Evolutionary conservation across 35 echinoderm and acorn worm species (phyloP), one percentile per base, ranked within the genome.

Genomic region (Lytechinus pictus): DNA sequence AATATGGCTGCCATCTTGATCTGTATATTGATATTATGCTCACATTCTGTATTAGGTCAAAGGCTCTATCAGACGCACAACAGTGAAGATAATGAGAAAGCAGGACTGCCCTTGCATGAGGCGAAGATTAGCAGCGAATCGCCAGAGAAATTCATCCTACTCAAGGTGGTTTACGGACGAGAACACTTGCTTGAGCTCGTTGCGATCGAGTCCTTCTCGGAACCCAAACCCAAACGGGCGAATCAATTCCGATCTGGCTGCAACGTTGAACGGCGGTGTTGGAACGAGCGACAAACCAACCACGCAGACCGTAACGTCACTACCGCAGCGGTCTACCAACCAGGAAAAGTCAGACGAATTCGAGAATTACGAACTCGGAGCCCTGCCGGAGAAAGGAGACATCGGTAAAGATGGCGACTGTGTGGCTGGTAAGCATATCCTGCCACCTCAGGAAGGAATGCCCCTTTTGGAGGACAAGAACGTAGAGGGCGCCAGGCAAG

Each of bases 61-160:
- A 57, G 52, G 53, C 52, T 54, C 92, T 27, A 54, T 93, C 92
- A 93, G 55, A 57, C 92, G 92, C 21, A 93, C 92, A 3, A 54
- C 54, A 27, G 54, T 93, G 54, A 93, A 93, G 57, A 57, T 93
- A 33, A 93, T 93, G 92, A 33, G 92, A 57, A 93, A 93, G n/a
- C 92, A 93, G n/a, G 92, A 93, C 92, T 93, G 92, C 53, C 92
- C 92, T 5, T 93, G 92, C 55, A 93, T 93, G 92, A 93, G 92
- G n/a, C 16, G 92, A 6, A 33, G 92, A 6, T 54, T 93, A 19
- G 92, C 52, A 11, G 92, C 9, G 6, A 79, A 79, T 79, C 92
- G 92, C 13, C 92, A 93, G 55, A 33, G 92, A 54, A 93, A 93
- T n/a, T 93, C 92, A 11, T 93, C 92, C 29, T 93, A 93, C 92